Evolutionary conservation across 2,797 vertebrate genomes (phyloP), one percentile per base, ranked within the genome.

Genomic region (Hypotaenidia philippensis): DNA sequence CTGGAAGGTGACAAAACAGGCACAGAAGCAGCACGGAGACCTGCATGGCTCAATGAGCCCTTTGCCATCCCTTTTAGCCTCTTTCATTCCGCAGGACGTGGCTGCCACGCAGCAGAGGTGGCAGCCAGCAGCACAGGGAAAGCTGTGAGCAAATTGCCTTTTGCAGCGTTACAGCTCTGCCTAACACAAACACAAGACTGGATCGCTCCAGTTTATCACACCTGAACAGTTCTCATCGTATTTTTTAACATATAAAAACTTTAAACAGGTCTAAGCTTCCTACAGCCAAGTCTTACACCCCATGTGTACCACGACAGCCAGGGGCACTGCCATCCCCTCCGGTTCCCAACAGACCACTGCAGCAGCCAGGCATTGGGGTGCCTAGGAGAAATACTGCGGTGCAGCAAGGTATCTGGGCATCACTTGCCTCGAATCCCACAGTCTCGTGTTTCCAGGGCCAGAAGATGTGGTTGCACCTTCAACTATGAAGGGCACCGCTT

Each of bases 381-480:
- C 41, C 41, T 44, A 4, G 21, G 0, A 17, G 52, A 65, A 59
- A n/a, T 8, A 47, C 1, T 13, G 3, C 31, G 55, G 47, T 0
- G 27, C 6, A 34, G 34, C 1, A 27, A 60, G 65, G 53, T 77
- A 40, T 13, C 34, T 11, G 53, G 59, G 25, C 47, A 53, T 7
- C 27, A 2, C 19, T 25, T 8, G 6, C 31, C 53, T 47, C 6
- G 0, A 53, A 60, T 22, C 19, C 41, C 38, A 10, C 0, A 7
- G 29, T 36, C 26, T 25, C 10, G 0, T 1, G 9, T 7, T 44
- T 18, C 47, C 60, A 45, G 10, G 1, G 1, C n/a, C n/a, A 3
- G 29, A 14, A 52, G 55, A 60, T 8, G 19, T 0, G 11, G 47
- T 12, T 23, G 55, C 25, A 38, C 72, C 36, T 65, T 52, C 38